Percentiles rank a stretch among this genome's conserved stretches.
Evolutionary conservation across 2,888 invertebrate species (phyloP).

Genomic region (Stegana nigrithorax): DNA sequence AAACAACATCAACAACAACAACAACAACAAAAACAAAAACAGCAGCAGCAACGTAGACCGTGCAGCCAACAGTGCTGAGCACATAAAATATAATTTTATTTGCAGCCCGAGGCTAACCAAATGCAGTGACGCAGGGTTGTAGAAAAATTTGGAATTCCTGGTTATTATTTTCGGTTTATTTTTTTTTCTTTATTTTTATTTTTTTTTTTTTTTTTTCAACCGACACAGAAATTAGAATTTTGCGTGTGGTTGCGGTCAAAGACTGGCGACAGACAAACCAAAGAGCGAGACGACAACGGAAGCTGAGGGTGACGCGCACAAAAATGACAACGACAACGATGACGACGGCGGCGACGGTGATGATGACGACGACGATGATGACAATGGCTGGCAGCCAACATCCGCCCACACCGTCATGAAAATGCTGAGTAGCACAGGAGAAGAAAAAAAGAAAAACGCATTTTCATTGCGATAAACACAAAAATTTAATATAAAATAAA

Average conservation of each 20-base stretch:
- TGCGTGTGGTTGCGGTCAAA: constrained; percentile 32
- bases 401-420: constrained; percentile 29
- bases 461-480: constrained; percentile 20
- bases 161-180: constrained; percentile 22
- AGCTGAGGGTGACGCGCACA: neutral
- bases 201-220: constrained; percentile 28
- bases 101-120: constrained; percentile 54
- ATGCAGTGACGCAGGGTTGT: constrained; percentile 22
- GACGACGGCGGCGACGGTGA: constrained; percentile 22
- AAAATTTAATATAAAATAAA: constrained; percentile 18
- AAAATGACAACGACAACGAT: neutral
- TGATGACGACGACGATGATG: constrained; percentile 45
- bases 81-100: constrained; percentile 61
- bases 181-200: too few relatives aligned
- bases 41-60: too few relatives aligned
- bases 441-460: too few relatives aligned
- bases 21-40: constrained; percentile 43
- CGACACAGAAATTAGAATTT: constrained; percentile 52
- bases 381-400: constrained; percentile 35
- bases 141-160: constrained; percentile 53
- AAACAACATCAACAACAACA: constrained; percentile 17
- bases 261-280: neutral
- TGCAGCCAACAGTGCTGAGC: constrained; percentile 26
- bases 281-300: neutral
- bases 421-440: too few relatives aligned